Evolutionary conservation across 1,140 invertebrate genomes (phyloP), one percentile per base, ranked within the genome.

Genomic region (Trigoniulus corallinus): DNA sequence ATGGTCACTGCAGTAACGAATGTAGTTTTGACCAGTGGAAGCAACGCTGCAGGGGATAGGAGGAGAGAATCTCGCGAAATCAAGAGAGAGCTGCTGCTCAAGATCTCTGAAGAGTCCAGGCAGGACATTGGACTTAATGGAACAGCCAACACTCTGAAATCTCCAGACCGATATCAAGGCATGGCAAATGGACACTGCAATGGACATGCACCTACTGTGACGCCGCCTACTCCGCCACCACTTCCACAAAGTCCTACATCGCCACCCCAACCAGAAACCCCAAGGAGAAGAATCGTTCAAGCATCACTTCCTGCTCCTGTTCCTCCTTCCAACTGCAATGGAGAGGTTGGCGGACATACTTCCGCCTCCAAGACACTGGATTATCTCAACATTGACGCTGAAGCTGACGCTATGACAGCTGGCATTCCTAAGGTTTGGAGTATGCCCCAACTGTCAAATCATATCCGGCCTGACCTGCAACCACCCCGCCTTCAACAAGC

Each of bases 401-500:
- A 45, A 34, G 4, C n/a, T 12, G 10, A 20, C 3, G 18, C 77
- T 57, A 7, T 44, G 18, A 24, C 4, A 20, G 72, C 74, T 37
- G 67, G 70, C 1, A 67, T 85, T 55, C 82, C 82, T 0, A 68
- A 79, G 53, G 79, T 81, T 53, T 84, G 82, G 82, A 84, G 81
- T 29, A 71, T 81, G 56, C 82, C 83, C 15, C 62, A 70, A 54
- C 58, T 72, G 24, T 66, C 64, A 10, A 56, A 62, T 52, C 68
- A 68, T 54, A 70, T 73, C 40, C 63, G 70, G 58, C 61, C 64
- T 25, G 61, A 66, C 46, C 56, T 74, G 44, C 68, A 69, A 52
- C 68, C 71, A 41, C 72, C 72, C 7, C 56, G 67, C n/a, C 53
- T 88, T 23, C 85, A 88, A 63, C 82, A 88, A 67, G 84, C 84